A percentile compares a stretch with the other conserved stretches of the same genome.
These are phyloP conservation scores for Saxidomus purpurata DNA, from an alignment of 1,140 invertebrate species.

Conservation along the genomic window DNA sequence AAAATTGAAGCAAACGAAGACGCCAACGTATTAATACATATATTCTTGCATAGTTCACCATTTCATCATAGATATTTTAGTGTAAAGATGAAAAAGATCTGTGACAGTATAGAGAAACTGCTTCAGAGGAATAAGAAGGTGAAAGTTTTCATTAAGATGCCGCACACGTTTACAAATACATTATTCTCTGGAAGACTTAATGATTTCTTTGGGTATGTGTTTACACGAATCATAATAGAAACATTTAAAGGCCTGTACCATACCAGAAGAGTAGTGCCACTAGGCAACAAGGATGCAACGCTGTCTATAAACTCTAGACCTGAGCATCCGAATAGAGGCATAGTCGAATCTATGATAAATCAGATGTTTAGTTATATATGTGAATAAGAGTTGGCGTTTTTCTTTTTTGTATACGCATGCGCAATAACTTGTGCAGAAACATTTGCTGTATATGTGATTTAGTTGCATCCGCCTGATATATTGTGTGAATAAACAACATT, in stretches of 20 bases:
- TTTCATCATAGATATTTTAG: not conserved
- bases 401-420: no score
- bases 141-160: conserved; percentile 13
- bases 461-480: no score
- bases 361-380: conserved; percentile 31
- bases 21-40: not conserved
- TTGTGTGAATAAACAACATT: no score
- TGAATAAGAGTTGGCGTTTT: no score
- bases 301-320: not conserved
- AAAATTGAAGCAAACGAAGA: not conserved
- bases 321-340: not conserved
- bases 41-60: not conserved
- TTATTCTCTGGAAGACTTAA: not conserved
- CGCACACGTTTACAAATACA: not conserved
- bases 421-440: no score
- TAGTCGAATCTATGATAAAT: conserved; percentile 10
- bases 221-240: not conserved
- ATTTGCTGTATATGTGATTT: no score
- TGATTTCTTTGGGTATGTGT: conserved; percentile 9
- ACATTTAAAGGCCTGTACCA: conserved; percentile 2
- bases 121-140: not conserved
- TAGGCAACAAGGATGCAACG: conserved; percentile 17
- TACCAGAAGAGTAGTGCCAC: not conserved
- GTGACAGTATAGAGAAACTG: conserved; percentile 8
- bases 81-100: not conserved